A percentile compares a stretch with the other conserved stretches of the same genome.
phyloP scores from a whole-genome alignment of 2,113 vertebrate genomes.

The Podarcis cretensis region DNA sequence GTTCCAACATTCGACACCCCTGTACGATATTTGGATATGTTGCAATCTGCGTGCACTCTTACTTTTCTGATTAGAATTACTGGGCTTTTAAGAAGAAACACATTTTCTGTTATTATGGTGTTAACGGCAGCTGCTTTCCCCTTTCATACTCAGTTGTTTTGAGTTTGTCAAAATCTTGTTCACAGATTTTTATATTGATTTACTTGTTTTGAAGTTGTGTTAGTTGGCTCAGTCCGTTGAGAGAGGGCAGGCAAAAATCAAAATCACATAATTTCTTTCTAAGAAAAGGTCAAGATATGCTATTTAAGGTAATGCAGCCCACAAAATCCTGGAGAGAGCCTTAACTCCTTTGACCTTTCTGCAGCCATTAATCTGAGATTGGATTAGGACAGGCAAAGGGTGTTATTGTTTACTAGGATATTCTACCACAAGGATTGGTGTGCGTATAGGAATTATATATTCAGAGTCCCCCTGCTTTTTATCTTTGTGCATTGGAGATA shows the following conservation, averaged over 20 bases:
- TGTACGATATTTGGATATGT: no score
- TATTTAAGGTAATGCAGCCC: not conserved
- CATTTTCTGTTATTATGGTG: not conserved
- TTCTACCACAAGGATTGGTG: not conserved
- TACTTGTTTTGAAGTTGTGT: not conserved
- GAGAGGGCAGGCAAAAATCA: not conserved
- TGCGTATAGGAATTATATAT: not conserved
- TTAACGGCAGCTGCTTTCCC: not conserved
- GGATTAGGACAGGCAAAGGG: not conserved
- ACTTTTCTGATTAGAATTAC: no score
- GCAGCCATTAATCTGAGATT: not conserved
- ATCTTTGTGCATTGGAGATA: not conserved
- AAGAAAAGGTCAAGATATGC: not conserved
- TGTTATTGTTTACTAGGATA: not conserved
- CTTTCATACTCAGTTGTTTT: not conserved
- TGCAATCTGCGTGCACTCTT: no score
- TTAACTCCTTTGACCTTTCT: slow-evolving; percentile 1
- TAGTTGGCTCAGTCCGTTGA: not conserved
- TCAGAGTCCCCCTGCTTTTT: not conserved
- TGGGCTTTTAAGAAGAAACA: not conserved
- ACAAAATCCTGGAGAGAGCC: not conserved
- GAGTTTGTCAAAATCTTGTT: not conserved
- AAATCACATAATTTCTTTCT: not conserved
- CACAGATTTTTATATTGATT: not conserved
- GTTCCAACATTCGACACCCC: no score